Base-by-base conservation (phyloP, 2,797 vertebrate genomes). In the Zenarchopterus dispar region DNA sequence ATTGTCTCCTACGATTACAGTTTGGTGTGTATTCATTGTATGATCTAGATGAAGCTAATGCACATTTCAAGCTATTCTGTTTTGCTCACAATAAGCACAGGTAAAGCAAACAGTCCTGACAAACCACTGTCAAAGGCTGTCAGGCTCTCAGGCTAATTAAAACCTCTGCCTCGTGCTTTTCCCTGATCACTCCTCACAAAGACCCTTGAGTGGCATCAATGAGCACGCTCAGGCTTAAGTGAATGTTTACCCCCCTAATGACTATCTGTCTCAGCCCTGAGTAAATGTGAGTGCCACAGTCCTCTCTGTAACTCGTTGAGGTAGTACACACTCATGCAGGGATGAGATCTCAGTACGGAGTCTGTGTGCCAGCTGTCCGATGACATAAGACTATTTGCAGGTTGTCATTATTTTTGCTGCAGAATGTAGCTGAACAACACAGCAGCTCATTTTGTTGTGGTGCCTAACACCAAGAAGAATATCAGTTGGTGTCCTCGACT, bases 231-330 rank as follows among this genome's bases (percentile, higher is more conserved):
- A 70, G 74, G 84, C 88, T 90, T 90, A 91, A 91, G 88, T 86
- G 90, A 91, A 90, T 91, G 88, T 93, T 92, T 92, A 90, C 89
- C 87, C 88, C 85, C 70, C 78, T 91, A 93, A 93, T 93, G 91
- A 91, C 86, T 89, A 80, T 82, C 89, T 89, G 87, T 90, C 88
- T 88, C 63, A 6, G 70, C 28, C 60, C 75, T 81, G 88, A 89
- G 85, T 87, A 88, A 89, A 89, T 59, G 77, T 67, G 19, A 80
- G 73, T 68, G 78, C 73, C 84, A 80, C 41, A 19, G 43, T 77
- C 60, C 66, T 73, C 70, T 52, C 65, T 22, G 28, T 64, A 56
- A 53, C 70, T 80, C 33, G 31, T 43, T 45, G 52, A 51, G 62
- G 68, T 67, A 74, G 59, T 56, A 73, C 62, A 59, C 75, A 63